Base-by-base conservation (phyloP, 2,888 invertebrate species). In the Polydrusus pterygomalis region DNA sequence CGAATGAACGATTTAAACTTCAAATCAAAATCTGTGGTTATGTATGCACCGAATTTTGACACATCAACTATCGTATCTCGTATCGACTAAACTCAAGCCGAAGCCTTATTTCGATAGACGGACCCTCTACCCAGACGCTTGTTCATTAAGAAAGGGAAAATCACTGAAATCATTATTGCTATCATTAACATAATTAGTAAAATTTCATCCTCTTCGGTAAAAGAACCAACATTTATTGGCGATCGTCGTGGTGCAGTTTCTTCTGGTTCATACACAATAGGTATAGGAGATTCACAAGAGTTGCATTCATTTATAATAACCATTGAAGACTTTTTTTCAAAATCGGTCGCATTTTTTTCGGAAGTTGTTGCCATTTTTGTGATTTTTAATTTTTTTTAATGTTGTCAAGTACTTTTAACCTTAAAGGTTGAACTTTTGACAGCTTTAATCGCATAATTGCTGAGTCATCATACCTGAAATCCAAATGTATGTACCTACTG, bases 111-210 rank as follows among this genome's bases (percentile, higher is more conserved):
- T n/a, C n/a, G n/a, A n/a, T n/a, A n/a, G n/a, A n/a, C n/a, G n/a
- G n/a, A n/a, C n/a, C n/a, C n/a, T n/a, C n/a, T n/a, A n/a, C n/a
- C n/a, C n/a, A n/a, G n/a, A n/a, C n/a, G n/a, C n/a, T n/a, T n/a
- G n/a, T n/a, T n/a, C n/a, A n/a, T n/a, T 62, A 83, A 34, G 65
- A 82, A 79, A 47, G 83, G 83, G 70, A 83, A 69, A 63, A 82
- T 49, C 11, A 83, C 79, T 6, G 83, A 82, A 60, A 83, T 63
- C 70, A 82, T 76, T 43, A 83, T 75, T 15, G 81, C 82, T 15
- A 84, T 75, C 56, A 81, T 74, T 64, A 84, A 75, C 67, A 83
- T 77, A n/a, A 82, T 74, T 18, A 82, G 60, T 34, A 83, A 74
- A n/a, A 82, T 79, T 38, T 82, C 79, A 70, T 84, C 83, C 58